Evolutionary conservation across 2,113 vertebrate genomes (phyloP).

Genomic region (Mixornis gularis): DNA sequence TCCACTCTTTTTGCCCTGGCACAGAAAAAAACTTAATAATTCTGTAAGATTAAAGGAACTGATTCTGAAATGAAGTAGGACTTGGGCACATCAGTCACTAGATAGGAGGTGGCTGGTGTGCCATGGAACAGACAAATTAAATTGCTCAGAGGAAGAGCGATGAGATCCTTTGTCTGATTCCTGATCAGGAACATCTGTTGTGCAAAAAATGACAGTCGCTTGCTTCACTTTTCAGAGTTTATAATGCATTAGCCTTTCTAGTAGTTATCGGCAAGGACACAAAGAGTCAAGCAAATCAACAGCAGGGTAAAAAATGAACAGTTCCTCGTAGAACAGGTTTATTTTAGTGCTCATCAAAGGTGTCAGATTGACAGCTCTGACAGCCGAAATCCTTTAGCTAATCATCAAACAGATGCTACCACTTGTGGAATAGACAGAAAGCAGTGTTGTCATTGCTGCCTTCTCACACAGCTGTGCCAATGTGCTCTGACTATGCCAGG

Average conservation of each 20-base stretch:
- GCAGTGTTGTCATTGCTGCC: background rate
- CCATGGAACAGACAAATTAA: constrained; percentile 14
- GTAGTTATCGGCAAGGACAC: constrained; percentile 2
- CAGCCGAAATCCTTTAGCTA: background rate
- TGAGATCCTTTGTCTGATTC: constrained; percentile 37
- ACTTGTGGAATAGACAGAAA: background rate
- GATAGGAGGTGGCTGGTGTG: background rate
- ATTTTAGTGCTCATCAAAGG: constrained; percentile 24
- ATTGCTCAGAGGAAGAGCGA: constrained; percentile 3
- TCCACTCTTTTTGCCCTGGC: background rate
- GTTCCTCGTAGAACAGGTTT: background rate
- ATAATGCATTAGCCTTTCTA: background rate
- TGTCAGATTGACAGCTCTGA: constrained; percentile 24
- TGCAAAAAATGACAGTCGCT: constrained; percentile 5
- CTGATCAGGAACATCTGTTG: constrained; percentile 51
- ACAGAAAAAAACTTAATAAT: background rate
- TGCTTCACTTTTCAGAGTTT: constrained; percentile 10
- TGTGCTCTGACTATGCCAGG: background rate
- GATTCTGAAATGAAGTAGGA: constrained; percentile 21
- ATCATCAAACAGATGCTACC: constrained; percentile 12
- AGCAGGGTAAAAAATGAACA: background rate
- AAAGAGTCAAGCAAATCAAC: constrained; percentile 26
- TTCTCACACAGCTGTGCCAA: background rate
- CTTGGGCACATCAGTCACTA: background rate
- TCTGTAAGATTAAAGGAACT: constrained; percentile 33